A percentile compares a stretch with the other conserved stretches of the same genome.
Conservation (phyloP, 2,888 invertebrate species). For the Ophioninae sp. region DNA sequence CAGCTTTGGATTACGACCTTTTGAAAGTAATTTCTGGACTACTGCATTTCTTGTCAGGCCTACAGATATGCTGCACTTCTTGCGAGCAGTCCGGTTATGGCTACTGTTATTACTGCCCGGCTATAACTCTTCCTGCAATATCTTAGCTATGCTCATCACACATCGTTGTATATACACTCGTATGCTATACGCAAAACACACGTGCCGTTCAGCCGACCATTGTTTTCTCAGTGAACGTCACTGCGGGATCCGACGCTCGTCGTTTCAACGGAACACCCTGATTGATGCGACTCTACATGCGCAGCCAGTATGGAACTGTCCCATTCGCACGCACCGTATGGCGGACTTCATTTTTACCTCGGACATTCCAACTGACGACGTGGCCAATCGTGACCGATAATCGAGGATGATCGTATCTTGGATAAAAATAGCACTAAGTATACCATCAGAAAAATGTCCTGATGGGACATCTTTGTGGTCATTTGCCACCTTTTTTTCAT, state of each 20-base stretch:
- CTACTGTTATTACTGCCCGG: slow-evolving; percentile 27
- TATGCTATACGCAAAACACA: slow-evolving; percentile 49
- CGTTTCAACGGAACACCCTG: slow-evolving; percentile 17
- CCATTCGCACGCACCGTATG: slow-evolving; percentile 16
- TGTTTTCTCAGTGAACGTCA: slow-evolving; percentile 33
- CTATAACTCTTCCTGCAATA: slow-evolving; percentile 13
- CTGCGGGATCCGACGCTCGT: slow-evolving; percentile 9
- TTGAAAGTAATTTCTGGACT: neutral
- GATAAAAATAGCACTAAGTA: neutral
- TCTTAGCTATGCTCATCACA: slow-evolving; percentile 49
- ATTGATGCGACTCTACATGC: slow-evolving; percentile 36
- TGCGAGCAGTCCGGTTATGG: neutral
- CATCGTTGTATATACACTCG: slow-evolving; percentile 26
- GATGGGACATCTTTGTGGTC: neutral
- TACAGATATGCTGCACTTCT: neutral
- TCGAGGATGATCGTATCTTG: neutral
- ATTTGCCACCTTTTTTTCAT: neutral
- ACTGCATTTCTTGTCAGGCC: neutral
- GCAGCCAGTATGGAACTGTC: slow-evolving; percentile 9
- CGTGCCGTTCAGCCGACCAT: slow-evolving; percentile 49
- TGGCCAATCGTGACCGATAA: neutral
- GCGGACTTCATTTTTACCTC: slow-evolving; percentile 1
- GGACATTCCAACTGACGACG: neutral
- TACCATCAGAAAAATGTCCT: neutral
- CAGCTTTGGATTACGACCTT: neutral